Percentiles rank a stretch among this genome's conserved stretches.
Evolutionary conservation across 2,113 vertebrate genomes (phyloP).

Genomic region (Etia nguti): DNA sequence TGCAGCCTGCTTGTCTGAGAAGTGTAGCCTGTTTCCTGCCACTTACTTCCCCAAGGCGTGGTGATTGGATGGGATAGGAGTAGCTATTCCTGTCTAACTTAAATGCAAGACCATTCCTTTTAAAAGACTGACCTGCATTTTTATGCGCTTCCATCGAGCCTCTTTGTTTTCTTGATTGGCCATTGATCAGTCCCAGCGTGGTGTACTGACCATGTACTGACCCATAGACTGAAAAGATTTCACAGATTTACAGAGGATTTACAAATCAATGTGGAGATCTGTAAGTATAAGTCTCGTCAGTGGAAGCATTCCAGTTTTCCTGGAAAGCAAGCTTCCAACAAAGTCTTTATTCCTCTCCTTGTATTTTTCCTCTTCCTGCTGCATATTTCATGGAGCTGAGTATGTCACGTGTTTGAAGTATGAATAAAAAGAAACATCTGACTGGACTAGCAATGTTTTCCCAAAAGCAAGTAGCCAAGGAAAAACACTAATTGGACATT

Average conservation of each 20-base stretch:
- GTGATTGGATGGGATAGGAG: conserved; percentile 27
- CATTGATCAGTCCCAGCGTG: neutral
- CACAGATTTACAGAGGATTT: neutral
- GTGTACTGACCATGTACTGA: neutral
- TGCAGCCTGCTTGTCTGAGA: conserved; percentile 12
- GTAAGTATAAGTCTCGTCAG: neutral
- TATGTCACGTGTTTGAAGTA: neutral
- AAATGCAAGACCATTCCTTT: neutral
- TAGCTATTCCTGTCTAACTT: neutral
- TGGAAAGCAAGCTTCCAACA: neutral
- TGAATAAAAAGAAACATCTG: neutral
- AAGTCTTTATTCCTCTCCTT: neutral
- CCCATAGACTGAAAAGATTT: neutral
- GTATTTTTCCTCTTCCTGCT: neutral
- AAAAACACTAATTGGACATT: conserved; percentile 37
- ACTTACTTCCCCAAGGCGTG: neutral
- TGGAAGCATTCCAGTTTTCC: neutral
- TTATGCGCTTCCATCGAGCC: neutral
- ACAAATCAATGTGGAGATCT: neutral
- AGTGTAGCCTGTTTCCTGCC: neutral
- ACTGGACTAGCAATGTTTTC: neutral
- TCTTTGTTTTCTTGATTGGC: conserved; percentile 19
- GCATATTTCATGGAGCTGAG: neutral
- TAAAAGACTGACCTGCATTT: neutral
- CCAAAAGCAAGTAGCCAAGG: neutral